Base-by-base conservation (phyloP, 1,140 invertebrate species). In the Drosophila quadrilineata region DNA sequence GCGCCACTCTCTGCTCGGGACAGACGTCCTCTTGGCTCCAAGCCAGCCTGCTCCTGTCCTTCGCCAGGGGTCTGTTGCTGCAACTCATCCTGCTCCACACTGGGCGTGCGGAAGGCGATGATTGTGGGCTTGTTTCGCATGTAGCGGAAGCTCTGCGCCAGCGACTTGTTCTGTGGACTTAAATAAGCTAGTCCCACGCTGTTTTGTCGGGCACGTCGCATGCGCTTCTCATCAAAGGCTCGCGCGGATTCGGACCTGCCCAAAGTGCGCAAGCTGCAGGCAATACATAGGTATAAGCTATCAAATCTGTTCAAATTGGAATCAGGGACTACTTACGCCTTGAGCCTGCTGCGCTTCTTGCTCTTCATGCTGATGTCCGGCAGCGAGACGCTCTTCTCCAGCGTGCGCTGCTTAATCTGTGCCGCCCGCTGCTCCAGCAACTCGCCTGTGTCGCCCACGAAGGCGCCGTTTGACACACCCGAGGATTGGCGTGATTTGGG, bases 111-210 rank as follows among this genome's bases (percentile, higher is more conserved):
- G 70, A 96, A 95, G 1, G 95, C 94, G 29, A 97, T 96, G 36
- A 97, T 95, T 0, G 95, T 95, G 0, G 96, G 96, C 80, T 96
- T 97, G 41, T 93, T 94, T 28, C 96, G 90, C 95, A 97, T 96
- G 77, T 96, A 96, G 14, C 95, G 91, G 88, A 96, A 96, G 84
- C 94, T 95, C 75, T 96, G 94, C 0, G 94, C 95, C 43, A 96
- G 88, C 9, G 93, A 93, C 75, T 94, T 94, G 75, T 95, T 95
- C 77, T 95, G 94, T 6, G 94, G 94, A 76, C 93, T 94, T 4
- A 93, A 77, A 69, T 95, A 95, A 6, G 94, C 94, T 31, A 94
- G 67, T 1, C 94, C 94, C 12, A 94, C 87, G 12, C 93, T 93
- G 71, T 93, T 92, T 5, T 94, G 71, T 41, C 93, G 91, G 0